A percentile compares a stretch with the other conserved stretches of the same genome.
Evolutionary conservation across 2,888 invertebrate genomes (phyloP).

Genomic region (Rhimphoctona megacephalus): DNA sequence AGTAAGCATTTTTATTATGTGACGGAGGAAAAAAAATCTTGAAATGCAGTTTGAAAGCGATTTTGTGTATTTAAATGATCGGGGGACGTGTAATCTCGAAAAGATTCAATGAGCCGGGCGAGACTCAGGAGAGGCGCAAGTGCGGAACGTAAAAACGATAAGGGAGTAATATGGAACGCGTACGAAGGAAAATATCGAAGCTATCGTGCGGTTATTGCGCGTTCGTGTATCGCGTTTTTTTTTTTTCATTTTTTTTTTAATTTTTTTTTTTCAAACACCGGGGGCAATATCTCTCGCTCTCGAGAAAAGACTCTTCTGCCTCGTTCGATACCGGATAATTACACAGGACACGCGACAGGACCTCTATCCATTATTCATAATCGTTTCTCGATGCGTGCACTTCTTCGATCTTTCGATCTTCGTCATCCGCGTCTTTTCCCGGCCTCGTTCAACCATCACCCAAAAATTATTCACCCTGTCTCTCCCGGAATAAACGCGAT

Average conservation of each 20-base stretch:
- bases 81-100: conserved; percentile 20
- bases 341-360: conserved; percentile 84
- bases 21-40: neutral
- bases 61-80: conserved; percentile 24
- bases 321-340: conserved; percentile 77
- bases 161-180: conserved; percentile 33
- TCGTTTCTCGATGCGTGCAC: conserved; percentile 70
- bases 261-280: conserved; percentile 36
- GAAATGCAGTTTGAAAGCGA: neutral
- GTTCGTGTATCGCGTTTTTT: conserved; percentile 6
- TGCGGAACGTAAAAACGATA: conserved; percentile 44
- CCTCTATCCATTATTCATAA: conserved; percentile 84
- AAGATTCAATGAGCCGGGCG: conserved; percentile 62
- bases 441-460: conserved; percentile 31
- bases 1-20: neutral
- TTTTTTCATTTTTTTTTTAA: neutral
- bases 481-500: conserved; percentile 57
- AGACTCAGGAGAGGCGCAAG: conserved; percentile 41
- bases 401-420: conserved; percentile 31
- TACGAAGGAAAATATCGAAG: conserved; percentile 20
- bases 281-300: conserved; percentile 61
- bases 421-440: conserved; percentile 20
- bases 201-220: conserved; percentile 28
- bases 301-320: conserved; percentile 44
- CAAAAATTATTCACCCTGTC: conserved; percentile 66